Conservation (phyloP, 1,140 invertebrate species). For the Magallana angulata region DNA sequence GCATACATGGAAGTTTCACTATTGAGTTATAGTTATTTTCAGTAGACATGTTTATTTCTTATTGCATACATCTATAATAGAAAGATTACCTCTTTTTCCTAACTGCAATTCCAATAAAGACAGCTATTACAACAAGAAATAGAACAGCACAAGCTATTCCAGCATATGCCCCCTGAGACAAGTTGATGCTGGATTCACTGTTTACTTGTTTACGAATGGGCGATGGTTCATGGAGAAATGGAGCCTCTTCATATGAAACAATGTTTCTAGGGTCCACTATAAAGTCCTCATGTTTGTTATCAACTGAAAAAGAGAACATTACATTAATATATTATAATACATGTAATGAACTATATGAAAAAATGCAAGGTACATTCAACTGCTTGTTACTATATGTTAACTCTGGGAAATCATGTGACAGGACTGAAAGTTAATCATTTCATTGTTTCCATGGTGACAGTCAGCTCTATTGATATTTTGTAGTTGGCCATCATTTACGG, state of each 20-base stretch:
- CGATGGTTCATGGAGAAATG: neutral
- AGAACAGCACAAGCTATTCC: constrained; percentile 8
- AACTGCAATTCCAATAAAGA: neutral
- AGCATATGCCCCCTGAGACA: constrained; percentile 8
- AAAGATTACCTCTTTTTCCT: neutral
- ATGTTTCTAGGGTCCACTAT: neutral
- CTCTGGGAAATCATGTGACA: neutral
- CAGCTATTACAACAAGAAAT: neutral
- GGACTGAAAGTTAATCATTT: neutral
- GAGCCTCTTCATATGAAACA: neutral
- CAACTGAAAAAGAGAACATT: neutral
- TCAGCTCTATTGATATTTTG: too few relatives aligned
- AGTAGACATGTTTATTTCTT: neutral
- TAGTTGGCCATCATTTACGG: too few relatives aligned
- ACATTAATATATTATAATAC: neutral
- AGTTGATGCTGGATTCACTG: neutral
- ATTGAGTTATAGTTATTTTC: neutral
- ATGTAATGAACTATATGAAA: neutral
- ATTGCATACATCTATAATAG: neutral
- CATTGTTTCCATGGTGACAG: neutral
- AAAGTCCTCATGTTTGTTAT: neutral
- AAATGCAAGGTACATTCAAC: neutral
- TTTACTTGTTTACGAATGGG: neutral
- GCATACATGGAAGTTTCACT: neutral
- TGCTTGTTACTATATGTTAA: neutral